Conservation (phyloP, 1,140 invertebrate genomes). For the Pomacea maculata region DNA sequence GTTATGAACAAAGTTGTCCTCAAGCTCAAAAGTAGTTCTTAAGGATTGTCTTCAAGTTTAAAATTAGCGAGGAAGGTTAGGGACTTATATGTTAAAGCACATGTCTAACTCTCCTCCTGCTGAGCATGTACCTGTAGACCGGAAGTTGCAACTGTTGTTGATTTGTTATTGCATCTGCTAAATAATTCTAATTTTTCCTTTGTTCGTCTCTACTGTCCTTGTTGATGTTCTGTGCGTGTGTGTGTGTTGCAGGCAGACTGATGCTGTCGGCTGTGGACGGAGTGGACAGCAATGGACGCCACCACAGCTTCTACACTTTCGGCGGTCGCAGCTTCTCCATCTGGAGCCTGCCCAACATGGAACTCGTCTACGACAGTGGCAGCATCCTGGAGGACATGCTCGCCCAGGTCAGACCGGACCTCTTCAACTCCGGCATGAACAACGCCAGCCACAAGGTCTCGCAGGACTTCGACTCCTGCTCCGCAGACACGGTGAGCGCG, state of each 20-base stretch:
- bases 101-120: neutral
- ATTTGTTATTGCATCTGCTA: neutral
- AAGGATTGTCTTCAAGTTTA: too few relatives aligned
- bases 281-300: constrained; percentile 20
- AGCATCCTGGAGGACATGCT: constrained; percentile 25
- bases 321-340: constrained; percentile 39
- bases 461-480: constrained; percentile 18
- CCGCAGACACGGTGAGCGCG: constrained; percentile 33
- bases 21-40: too few relatives aligned
- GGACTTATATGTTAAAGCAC: too few relatives aligned
- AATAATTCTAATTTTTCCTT: neutral
- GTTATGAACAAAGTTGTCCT: too few relatives aligned
- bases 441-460: neutral
- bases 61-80: too few relatives aligned
- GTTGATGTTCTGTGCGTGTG: neutral
- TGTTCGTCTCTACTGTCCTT: neutral
- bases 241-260: constrained; percentile 10
- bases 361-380: constrained; percentile 39
- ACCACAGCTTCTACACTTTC: constrained; percentile 28
- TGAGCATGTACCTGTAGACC: neutral
- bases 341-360: constrained; percentile 29
- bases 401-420: neutral
- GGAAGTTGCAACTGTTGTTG: neutral
- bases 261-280: constrained; percentile 16
- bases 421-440: constrained; percentile 28